Evolutionary conservation across 2,113 vertebrate genomes (phyloP), one percentile per base, ranked within the genome.

Genomic region (Cettia cetti): DNA sequence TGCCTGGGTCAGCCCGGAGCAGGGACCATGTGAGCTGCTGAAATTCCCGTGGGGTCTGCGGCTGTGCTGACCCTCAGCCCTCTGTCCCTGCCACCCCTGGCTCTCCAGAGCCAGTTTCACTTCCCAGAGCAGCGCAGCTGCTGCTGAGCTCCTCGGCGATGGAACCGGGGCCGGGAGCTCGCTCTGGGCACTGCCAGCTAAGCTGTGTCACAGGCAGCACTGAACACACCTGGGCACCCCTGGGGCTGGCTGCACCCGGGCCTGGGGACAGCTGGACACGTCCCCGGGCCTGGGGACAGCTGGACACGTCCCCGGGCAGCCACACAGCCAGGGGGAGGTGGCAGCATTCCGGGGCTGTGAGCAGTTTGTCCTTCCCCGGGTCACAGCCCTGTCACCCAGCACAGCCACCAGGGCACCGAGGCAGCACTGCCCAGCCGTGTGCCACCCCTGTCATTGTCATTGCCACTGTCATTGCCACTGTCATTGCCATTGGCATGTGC

Each of bases 21-120:
- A 50, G 26, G 39, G 24, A 4, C 1, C 2, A 0, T 6, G 24
- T 2, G 66, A 54, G 8, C 7, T 4, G 8, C 33, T 31, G 57
- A 20, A 15, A 56, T 24, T 24, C 13, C 59, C 39, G 39, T 40
- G 39, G n/a, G n/a, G n/a, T n/a, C n/a, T n/a, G 39, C 12, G 71
- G 20, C 23, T 19, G 3, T 2, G 9, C 37, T 24, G 52, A 13
- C 27, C 6, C 31, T n/a, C 44, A 52, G 40, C 14, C 17, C 27
- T 61, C n/a, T 33, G 30, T 7, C 56, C 30, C 22, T 3, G 64
- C 2, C 37, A 13, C 33, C 33, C 31, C 49, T 3, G 54, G 74
- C 27, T 19, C n/a, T 37, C 42, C 72, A 30, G 39, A 49, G 24
- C 39, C 31, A 24, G 47, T 20, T 79, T 54, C 44, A 5, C 13